Evolutionary conservation across 2,113 vertebrate species (phyloP).

Genomic region (Maccullochella peelii): DNA sequence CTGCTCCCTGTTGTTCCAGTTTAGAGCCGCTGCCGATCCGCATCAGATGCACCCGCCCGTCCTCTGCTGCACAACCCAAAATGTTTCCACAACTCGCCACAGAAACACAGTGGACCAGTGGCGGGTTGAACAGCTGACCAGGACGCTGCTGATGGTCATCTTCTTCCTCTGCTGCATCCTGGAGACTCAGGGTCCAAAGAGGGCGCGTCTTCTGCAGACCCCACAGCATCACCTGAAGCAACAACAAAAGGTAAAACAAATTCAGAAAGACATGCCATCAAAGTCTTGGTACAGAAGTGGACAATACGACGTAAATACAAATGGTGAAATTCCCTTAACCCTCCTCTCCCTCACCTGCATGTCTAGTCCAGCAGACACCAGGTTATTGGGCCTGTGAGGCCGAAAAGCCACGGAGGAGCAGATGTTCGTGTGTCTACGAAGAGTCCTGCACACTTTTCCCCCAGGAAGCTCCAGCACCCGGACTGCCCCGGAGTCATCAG

Average conservation of each 20-base stretch:
- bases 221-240: constrained; percentile 92
- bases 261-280: background rate
- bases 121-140: constrained; percentile 92
- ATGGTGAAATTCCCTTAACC: background rate
- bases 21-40: constrained; percentile 86
- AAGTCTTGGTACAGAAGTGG: no score
- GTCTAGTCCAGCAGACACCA: constrained; percentile 95
- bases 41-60: constrained; percentile 90
- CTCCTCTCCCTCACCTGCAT: constrained; percentile 89
- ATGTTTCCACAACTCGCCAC: constrained; percentile 91
- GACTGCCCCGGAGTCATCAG: constrained; percentile 92
- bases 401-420: constrained; percentile 94
- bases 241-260: background rate
- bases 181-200: constrained; percentile 90
- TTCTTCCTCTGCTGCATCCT: constrained; percentile 85
- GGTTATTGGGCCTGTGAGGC: constrained; percentile 91
- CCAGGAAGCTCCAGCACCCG: constrained; percentile 90
- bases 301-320: background rate
- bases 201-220: constrained; percentile 93
- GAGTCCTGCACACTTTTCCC: constrained; percentile 88
- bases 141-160: constrained; percentile 74
- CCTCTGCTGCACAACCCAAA: constrained; percentile 92
- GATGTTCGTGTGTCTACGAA: constrained; percentile 94
- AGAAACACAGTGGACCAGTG: constrained; percentile 90
- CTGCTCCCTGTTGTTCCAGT: constrained; percentile 85